Base-by-base conservation (phyloP, 2,113 vertebrate species). In the Psittacara wagleri region DNA sequence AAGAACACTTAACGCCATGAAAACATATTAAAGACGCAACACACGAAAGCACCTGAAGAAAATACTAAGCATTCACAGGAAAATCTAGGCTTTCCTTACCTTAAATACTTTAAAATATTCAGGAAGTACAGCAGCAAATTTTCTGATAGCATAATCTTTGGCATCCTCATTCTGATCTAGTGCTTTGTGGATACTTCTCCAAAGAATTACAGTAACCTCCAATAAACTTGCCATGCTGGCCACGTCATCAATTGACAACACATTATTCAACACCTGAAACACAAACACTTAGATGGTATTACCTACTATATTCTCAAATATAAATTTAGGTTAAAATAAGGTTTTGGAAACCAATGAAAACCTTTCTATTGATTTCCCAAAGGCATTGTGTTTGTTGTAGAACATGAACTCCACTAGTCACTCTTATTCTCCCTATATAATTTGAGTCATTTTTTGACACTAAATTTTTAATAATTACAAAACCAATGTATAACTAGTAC, bases 181-280 rank as follows among this genome's bases (percentile, higher is more conserved):
- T 22, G 98, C 97, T 90, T 98, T 98, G n/a, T 90, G 91, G 46
- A 99, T 98, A 70, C 98, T 99, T 75, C 96, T 98, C 99, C 99
- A 99, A 83, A 99, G 98, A 96, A 99, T 99, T 44, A 99, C 99
- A 35, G 98, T 90, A 7, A 99, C 78, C 96, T 99, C 99, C 95
- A 99, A 95, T 61, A 99, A 97, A 79, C 99, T 97, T 28, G 99
- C 97, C 98, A 99, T 98, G 49, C 97, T 96, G 5, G 97, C 67
- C 13, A 88, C 86, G 62, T 99, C 99, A 14, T 98, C 97, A 20
- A 98, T 90, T 6, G 98, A 97, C 80, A 98, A 43, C 8, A 98
- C 97, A 25, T 97, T 95, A 57, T 98, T 97, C 92, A 98, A 82
- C 17, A 97, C 96, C 99, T 99, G 96, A 91, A 97, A 96, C 7